Evolutionary conservation across 2,113 vertebrate genomes (phyloP).

Genomic region (Malaclemys terrapin): DNA sequence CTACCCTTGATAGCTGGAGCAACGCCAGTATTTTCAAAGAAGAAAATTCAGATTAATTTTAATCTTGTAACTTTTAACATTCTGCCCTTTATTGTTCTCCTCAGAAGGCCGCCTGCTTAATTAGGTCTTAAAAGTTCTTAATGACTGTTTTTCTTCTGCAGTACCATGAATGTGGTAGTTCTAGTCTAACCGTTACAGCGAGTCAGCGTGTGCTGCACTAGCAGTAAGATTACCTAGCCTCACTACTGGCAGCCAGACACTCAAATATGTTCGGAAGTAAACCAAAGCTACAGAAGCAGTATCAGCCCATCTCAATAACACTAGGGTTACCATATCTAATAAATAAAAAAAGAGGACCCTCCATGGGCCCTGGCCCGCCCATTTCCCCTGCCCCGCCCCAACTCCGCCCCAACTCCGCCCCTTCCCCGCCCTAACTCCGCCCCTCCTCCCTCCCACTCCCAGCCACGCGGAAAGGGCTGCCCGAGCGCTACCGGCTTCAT

Average conservation of each 20-base stretch:
- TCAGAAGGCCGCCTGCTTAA: background rate
- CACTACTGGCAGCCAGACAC: background rate
- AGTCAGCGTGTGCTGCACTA: background rate
- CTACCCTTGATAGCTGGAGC: background rate
- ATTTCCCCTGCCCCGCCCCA: no score
- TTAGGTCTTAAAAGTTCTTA: background rate
- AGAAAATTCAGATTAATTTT: background rate
- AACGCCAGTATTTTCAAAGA: background rate
- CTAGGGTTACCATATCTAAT: no score
- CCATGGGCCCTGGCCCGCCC: no score
- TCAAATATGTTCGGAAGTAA: background rate
- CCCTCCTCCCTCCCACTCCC: no score
- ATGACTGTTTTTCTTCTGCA: background rate
- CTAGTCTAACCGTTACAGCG: background rate
- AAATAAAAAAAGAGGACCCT: no score
- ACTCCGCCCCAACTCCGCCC: no score
- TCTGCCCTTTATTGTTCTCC: background rate
- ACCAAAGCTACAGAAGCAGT: background rate
- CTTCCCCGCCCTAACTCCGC: no score
- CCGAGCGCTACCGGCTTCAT: no score
- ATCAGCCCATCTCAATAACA: background rate
- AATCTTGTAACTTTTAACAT: background rate
- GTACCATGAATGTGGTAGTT: background rate
- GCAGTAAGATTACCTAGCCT: background rate
- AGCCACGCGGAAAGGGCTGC: no score